phyloP scores from a whole-genome alignment of 2,113 vertebrate species.

The Pterophyllum scalare region DNA sequence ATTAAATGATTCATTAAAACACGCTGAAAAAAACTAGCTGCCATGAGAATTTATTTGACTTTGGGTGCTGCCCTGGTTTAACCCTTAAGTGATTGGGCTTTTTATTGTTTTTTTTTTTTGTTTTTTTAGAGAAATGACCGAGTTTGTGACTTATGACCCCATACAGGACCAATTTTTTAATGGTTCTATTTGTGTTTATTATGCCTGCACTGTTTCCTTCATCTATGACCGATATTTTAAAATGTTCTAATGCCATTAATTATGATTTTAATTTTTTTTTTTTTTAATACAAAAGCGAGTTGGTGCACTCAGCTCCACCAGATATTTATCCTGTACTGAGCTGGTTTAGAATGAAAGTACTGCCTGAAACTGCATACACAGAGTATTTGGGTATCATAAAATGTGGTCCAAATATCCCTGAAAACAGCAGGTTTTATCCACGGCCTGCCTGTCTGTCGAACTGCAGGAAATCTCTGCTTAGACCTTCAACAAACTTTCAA shows the following conservation, averaged over 20 bases:
- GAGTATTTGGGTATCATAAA: neutral
- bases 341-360: neutral
- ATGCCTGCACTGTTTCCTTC: neutral
- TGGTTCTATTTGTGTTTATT: neutral
- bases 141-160: neutral
- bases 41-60: too few relatives aligned
- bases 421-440: too few relatives aligned
- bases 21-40: neutral
- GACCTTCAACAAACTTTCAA: too few relatives aligned
- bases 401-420: too few relatives aligned
- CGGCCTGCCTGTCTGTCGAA: too few relatives aligned
- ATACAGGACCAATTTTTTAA: rapidly evolving
- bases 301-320: neutral
- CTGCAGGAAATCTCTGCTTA: too few relatives aligned
- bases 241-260: neutral
- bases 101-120: too few relatives aligned
- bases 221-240: neutral
- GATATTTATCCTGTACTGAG: neutral
- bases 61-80: too few relatives aligned
- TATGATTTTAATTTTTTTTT: neutral
- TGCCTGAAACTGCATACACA: neutral
- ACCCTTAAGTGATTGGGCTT: too few relatives aligned
- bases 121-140: too few relatives aligned
- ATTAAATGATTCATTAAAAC: neutral
- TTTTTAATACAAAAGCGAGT: neutral